A percentile compares a stretch with the other conserved stretches of the same genome.
These are phyloP conservation scores for Thomomys bottae DNA, from an alignment of 2,113 vertebrate genomes.

Conservation along the genomic window DNA sequence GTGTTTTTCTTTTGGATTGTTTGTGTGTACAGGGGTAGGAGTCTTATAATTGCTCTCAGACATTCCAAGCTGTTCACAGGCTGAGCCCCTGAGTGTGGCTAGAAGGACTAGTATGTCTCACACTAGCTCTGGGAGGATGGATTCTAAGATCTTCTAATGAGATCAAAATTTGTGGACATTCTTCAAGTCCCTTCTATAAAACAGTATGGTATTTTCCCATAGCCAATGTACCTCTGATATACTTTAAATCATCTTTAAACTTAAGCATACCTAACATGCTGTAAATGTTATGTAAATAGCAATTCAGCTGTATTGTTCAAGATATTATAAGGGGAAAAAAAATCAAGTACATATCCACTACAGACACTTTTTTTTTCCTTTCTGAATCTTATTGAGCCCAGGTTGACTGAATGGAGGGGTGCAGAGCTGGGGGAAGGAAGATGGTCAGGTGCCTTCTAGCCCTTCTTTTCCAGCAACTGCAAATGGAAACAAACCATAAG, in stretches of 20 bases:
- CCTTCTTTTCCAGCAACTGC: slow-evolving; percentile 39
- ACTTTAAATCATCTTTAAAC: background rate
- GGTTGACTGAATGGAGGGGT: background rate
- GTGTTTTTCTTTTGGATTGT: slow-evolving; percentile 11
- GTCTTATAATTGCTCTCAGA: background rate
- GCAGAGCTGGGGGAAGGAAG: too few relatives aligned
- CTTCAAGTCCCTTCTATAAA: background rate
- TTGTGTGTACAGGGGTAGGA: slow-evolving; percentile 32
- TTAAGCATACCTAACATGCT: background rate
- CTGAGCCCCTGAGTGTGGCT: background rate
- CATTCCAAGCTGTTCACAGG: background rate
- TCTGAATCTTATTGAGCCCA: background rate
- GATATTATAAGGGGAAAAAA: background rate
- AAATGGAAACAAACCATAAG: slow-evolving; percentile 56
- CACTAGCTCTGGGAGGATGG: background rate
- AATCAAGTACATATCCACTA: background rate
- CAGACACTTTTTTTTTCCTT: background rate
- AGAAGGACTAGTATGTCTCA: background rate
- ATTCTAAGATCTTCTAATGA: background rate
- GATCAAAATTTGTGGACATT: background rate
- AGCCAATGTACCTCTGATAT: background rate
- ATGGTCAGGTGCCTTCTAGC: background rate
- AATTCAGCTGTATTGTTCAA: background rate
- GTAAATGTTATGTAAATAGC: background rate
- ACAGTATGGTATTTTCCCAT: background rate